Evolutionary conservation across 1,140 invertebrate species (phyloP), one percentile per base, ranked within the genome.

Genomic region (Meloidogyne exigua): DNA sequence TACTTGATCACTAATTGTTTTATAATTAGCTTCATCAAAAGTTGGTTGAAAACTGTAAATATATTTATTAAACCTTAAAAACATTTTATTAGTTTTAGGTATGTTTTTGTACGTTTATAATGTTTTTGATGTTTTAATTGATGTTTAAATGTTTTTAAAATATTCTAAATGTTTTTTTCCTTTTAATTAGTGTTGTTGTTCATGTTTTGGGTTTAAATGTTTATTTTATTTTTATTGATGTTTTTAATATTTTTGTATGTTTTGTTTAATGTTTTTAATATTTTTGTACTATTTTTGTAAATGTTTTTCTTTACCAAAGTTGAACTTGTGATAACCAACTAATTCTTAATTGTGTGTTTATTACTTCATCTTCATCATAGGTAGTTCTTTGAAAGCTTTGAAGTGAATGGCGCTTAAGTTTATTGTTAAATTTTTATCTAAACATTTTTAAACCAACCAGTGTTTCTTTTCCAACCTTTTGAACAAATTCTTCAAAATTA

Each of bases 241-340:
- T 18, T 49, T 49, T 18, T 49, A 18, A 49, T 49, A 11, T 18
- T 15, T 18, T 49, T 49, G 44, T 49, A 18, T 18, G 44, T 49
- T 44, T 49, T 49, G 44, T 49, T 18, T 18, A 49, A 49, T 49
- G 42, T 44, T 44, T 44, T 44, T 11, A 44, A n/a, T n/a, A n/a
- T n/a, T n/a, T n/a, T n/a, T n/a, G n/a, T n/a, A n/a, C n/a, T n/a
- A n/a, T n/a, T n/a, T 11, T 49, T 57, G n/a, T 57, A n/a, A 57
- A n/a, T 57, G 49, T 57, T 57, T 49, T n/a, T n/a, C n/a, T n/a
- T 57, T 21, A 73, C 72, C 85, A 87, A 32, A 87, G 79, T 75
- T 87, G 86, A 80, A 86, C 87, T 75, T 82, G 80, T 28, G 86
- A 87, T 71, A 87, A 80, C 85, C 85, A 87, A 5, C 84, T 81